Percentiles rank a stretch among this genome's conserved stretches.
Evolutionary conservation across 2,888 invertebrate species (phyloP).

Genomic region (Agrotis segetum): DNA sequence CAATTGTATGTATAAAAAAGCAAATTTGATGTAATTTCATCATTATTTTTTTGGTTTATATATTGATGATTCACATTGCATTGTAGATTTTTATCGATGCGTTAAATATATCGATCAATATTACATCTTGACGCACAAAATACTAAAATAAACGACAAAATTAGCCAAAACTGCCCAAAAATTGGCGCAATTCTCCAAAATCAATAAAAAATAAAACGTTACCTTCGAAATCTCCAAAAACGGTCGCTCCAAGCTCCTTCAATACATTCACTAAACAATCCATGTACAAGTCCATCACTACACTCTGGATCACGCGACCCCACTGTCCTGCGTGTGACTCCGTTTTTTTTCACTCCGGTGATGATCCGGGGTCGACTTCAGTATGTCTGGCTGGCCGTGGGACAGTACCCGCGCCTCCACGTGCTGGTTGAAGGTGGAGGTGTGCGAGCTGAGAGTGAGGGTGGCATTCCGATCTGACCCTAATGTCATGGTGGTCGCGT

Average conservation of each 20-base stretch:
- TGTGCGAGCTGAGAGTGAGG: conserved; percentile 83
- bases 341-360: conserved; percentile 88
- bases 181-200: background rate
- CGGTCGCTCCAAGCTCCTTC: conserved; percentile 35
- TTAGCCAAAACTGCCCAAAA: background rate
- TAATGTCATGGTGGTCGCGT: conserved; percentile 87
- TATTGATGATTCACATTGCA: background rate
- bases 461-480: conserved; percentile 84
- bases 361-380: conserved; percentile 97
- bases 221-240: conserved; percentile 37
- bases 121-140: background rate
- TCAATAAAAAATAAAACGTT: background rate
- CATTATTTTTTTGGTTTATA: background rate
- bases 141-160: background rate
- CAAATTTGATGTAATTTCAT: conserved; percentile 28
- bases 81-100: background rate
- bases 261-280: conserved; percentile 56
- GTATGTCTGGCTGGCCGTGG: conserved; percentile 94
- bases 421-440: conserved; percentile 80
- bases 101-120: background rate
- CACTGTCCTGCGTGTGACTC: conserved; percentile 82
- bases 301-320: conserved; percentile 83
- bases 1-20: background rate
- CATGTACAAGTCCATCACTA: conserved; percentile 22
- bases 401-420: conserved; percentile 77